phyloP scores from a whole-genome alignment of 2,797 vertebrate species.

The Tauraco hartlaubi region DNA sequence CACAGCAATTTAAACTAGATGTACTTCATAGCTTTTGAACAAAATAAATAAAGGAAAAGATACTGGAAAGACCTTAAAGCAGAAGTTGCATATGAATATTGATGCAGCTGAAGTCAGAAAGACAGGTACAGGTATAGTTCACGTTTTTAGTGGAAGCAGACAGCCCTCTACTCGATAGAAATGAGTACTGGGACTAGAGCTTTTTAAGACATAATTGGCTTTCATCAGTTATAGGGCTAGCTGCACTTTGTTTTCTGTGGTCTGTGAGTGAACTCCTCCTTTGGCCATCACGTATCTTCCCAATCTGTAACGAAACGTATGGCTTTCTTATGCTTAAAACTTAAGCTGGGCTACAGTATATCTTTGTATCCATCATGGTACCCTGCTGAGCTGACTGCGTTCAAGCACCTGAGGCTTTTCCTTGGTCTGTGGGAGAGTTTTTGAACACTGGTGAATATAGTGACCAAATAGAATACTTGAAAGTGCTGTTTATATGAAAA shows the following conservation, averaged over 20 bases:
- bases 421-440: background rate
- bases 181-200: background rate
- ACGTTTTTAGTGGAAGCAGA: background rate
- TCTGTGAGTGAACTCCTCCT: background rate
- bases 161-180: background rate
- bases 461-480: background rate
- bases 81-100: background rate
- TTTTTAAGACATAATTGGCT: background rate
- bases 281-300: background rate
- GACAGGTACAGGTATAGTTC: background rate
- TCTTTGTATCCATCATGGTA: background rate
- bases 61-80: background rate
- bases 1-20: background rate
- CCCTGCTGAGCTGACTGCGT: background rate
- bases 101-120: background rate
- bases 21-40: background rate
- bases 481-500: background rate
- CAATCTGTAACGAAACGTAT: background rate
- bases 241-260: background rate
- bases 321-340: background rate
- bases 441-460: background rate
- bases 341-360: background rate
- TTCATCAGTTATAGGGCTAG: background rate
- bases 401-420: background rate
- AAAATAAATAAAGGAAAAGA: background rate